phyloP scores from a whole-genome alignment of 2,113 vertebrate genomes.

The Halichoeres trimaculatus region DNA sequence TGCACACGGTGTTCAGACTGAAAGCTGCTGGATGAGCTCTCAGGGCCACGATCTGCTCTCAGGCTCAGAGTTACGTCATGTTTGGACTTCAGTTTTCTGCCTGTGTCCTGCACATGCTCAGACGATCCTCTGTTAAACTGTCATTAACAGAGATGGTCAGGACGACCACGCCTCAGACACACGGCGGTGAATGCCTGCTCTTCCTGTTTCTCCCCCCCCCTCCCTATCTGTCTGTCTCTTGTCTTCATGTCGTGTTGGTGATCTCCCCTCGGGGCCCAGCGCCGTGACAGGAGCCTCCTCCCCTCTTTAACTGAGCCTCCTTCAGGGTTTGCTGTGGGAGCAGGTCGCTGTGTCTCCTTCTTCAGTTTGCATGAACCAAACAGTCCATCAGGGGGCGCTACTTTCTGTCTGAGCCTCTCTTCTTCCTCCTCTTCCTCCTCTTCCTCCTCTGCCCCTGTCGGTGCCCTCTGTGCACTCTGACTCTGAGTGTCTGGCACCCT shows the following conservation, averaged over 20 bases:
- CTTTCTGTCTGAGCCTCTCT: not conserved
- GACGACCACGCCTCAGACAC: not conserved
- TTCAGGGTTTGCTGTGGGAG: too few species aligned
- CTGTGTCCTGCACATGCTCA: not conserved
- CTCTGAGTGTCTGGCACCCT: constrained; percentile 38
- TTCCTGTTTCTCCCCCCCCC: not conserved
- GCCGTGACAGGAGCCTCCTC: too few species aligned
- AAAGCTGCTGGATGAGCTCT: not conserved
- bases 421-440: not conserved
- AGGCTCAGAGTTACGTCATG: too few species aligned
- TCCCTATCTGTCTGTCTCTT: not conserved
- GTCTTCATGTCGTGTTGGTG: not conserved
- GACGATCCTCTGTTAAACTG: not conserved
- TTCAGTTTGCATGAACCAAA: not conserved
- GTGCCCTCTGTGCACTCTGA: constrained; percentile 41
- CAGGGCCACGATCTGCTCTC: not conserved
- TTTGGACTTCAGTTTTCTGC: too few species aligned
- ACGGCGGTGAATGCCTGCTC: not conserved
- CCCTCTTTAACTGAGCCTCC: too few species aligned
- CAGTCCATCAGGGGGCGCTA: not conserved
- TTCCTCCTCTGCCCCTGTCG: constrained; percentile 5
- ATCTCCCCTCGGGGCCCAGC: not conserved
- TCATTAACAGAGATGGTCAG: not conserved
- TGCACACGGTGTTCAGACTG: too few species aligned
- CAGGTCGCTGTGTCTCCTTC: not conserved